Evolutionary conservation across 2,888 invertebrate genomes (phyloP).

Genomic region (Minunthozetes semirufus): DNA sequence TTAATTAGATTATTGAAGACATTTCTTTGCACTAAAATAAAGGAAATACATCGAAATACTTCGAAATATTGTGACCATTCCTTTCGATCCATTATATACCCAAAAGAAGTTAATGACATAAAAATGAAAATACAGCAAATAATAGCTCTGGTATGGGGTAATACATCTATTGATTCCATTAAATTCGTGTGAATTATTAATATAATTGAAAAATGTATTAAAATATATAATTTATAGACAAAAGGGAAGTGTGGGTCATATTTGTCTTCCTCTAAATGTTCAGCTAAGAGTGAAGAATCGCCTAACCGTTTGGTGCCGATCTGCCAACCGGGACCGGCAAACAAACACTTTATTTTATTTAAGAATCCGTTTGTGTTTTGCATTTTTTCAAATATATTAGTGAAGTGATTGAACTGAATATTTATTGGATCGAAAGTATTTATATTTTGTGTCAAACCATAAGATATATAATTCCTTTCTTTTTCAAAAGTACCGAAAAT

Average conservation of each 20-base stretch:
- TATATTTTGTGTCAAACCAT: constrained; percentile 73
- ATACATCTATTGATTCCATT: background rate
- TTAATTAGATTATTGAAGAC: background rate
- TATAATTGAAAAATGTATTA: constrained; percentile 35
- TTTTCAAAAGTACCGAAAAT: constrained; percentile 73
- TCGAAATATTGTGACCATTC: constrained; percentile 11
- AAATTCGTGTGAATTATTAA: constrained; percentile 8
- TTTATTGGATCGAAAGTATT: constrained; percentile 67
- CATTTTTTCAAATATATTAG: constrained; percentile 59
- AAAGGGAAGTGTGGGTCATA: constrained; percentile 37
- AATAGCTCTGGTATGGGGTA: background rate
- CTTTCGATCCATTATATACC: constrained; percentile 11
- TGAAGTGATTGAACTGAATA: constrained; percentile 64
- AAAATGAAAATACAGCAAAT: background rate
- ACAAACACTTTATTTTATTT: constrained; percentile 63
- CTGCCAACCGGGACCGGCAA: constrained; percentile 82
- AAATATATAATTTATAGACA: constrained; percentile 30
- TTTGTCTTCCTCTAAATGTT: constrained; percentile 52
- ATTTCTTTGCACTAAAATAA: background rate
- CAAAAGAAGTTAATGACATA: constrained; percentile 9
- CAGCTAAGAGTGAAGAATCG: constrained; percentile 63
- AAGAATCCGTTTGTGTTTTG: constrained; percentile 51
- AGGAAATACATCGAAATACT: background rate
- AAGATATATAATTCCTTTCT: constrained; percentile 70
- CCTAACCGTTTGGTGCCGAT: constrained; percentile 71